Evolutionary conservation across 1,140 invertebrate species (phyloP).

Genomic region (silkworm (Bombyx mori)): DNA sequence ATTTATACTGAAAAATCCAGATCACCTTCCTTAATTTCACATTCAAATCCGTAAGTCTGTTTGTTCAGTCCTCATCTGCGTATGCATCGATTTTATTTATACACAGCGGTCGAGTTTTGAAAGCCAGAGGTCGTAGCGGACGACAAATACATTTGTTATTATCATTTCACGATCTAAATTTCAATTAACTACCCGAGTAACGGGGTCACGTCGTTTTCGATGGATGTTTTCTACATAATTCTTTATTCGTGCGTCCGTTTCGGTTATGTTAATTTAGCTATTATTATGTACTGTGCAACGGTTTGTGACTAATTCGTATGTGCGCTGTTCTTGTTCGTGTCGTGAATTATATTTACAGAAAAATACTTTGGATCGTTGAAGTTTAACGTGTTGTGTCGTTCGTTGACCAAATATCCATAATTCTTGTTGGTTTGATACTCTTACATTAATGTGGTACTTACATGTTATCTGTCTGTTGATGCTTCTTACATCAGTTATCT

Average conservation of each 20-base stretch:
- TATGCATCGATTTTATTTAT: conserved; percentile 53
- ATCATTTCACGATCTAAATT: conserved; percentile 62
- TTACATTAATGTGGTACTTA: too few relatives aligned
- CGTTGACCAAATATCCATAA: too few relatives aligned
- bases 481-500: too few relatives aligned
- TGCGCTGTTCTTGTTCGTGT: conserved; percentile 26
- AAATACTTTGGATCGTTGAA: too few relatives aligned
- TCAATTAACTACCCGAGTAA: conserved; percentile 58
- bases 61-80: conserved; percentile 53
- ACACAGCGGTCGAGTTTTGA: conserved; percentile 35
- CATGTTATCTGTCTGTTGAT: too few relatives aligned
- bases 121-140: conserved; percentile 55
- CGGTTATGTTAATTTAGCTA: conserved; percentile 6
- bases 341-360: not conserved
- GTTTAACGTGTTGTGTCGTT: too few relatives aligned
- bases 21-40: conserved; percentile 53
- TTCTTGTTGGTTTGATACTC: too few relatives aligned
- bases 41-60: conserved; percentile 61
- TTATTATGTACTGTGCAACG: conserved; percentile 17
- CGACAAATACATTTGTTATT: conserved; percentile 63
- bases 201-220: conserved; percentile 62
- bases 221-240: conserved; percentile 51
- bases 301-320: conserved; percentile 25
- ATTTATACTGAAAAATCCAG: conserved; percentile 51
- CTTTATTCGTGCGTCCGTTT: conserved; percentile 36